Evolutionary conservation across 2,113 vertebrate species (phyloP), one percentile per base, ranked within the genome.

Genomic region (Phylloscopus whistleri): DNA sequence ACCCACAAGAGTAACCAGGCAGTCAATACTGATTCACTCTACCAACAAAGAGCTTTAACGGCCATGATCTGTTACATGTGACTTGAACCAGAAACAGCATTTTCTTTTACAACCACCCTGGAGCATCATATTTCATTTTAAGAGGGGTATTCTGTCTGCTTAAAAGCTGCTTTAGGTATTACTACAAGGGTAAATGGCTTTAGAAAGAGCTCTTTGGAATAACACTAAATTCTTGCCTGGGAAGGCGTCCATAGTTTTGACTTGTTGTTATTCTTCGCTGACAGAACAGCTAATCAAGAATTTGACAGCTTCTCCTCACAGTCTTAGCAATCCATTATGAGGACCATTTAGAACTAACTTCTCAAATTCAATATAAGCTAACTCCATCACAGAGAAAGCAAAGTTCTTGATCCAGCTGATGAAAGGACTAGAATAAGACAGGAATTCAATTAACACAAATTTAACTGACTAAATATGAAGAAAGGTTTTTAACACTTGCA

Each of bases 21-120:
- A 81, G 93, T 84, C 92, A 80, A 87, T 78, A 90, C 68, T 1
- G 17, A 92, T 78, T 90, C 85, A 74, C 84, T 95, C 81, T 64
- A 73, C 62, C 0, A 0, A 84, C 84, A 95, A 94, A 95, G 35
- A 60, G 55, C 41, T 94, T 92, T 90, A 95, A 87, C 39, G 37
- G 23, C 79, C 72, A 6, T 11, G 79, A 93, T 86, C 85, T 81
- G 46, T 88, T 89, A 81, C 73, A 62, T 59, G 80, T 59, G 85
- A 90, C 83, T 90, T 94, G 85, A 94, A 93, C 82, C 76, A 94
- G 60, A 94, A 95, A 92, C 9, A 87, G 62, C 55, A 75, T 78
- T 93, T 94, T 95, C 85, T 78, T 94, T 79, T 72, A 92, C 69
- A 76, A 82, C 49, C 49, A 89, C 88, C 77, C 86, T 86, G 64